Evolutionary conservation across 2,888 invertebrate genomes (phyloP).

Genomic region (Operophtera brumata): DNA sequence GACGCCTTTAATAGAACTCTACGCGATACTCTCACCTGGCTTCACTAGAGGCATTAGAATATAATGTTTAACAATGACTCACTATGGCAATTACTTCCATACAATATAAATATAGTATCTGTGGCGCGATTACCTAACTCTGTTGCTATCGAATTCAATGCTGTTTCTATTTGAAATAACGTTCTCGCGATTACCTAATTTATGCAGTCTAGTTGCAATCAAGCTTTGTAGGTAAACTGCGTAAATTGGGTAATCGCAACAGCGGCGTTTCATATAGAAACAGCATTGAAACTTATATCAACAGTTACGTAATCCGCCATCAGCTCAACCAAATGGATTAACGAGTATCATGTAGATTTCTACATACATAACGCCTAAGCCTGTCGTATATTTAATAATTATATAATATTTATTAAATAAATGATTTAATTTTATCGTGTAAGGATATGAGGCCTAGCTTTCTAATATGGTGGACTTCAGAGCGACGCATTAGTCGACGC

Average conservation of each 20-base stretch:
- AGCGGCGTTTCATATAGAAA: too few species aligned
- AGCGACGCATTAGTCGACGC: too few species aligned
- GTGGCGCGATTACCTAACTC: too few species aligned
- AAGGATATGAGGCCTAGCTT: conserved; percentile 62
- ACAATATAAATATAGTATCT: conserved; percentile 32
- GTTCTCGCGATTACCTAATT: too few species aligned
- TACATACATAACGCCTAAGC: conserved; percentile 38
- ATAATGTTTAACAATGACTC: conserved; percentile 24
- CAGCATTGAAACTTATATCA: too few species aligned
- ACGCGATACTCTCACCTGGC: conserved; percentile 40
- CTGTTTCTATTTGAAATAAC: too few species aligned
- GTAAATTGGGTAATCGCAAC: too few species aligned
- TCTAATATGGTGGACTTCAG: conserved; percentile 41
- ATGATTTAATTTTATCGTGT: conserved; percentile 35
- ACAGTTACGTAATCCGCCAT: too few species aligned
- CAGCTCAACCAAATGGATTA: conserved; percentile 28
- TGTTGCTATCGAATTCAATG: too few species aligned
- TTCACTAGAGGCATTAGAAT: conserved; percentile 15
- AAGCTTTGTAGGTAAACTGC: too few species aligned
- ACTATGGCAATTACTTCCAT: conserved; percentile 34
- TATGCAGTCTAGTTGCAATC: too few species aligned
- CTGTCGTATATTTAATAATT: conserved; percentile 31
- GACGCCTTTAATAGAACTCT: conserved; percentile 42
- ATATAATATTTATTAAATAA: conserved; percentile 19
- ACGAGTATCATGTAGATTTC: conserved; percentile 47